These are phyloP conservation scores for Elephantulus edwardii DNA, from an alignment of 2,113 vertebrate species.

Conservation along the genomic window DNA sequence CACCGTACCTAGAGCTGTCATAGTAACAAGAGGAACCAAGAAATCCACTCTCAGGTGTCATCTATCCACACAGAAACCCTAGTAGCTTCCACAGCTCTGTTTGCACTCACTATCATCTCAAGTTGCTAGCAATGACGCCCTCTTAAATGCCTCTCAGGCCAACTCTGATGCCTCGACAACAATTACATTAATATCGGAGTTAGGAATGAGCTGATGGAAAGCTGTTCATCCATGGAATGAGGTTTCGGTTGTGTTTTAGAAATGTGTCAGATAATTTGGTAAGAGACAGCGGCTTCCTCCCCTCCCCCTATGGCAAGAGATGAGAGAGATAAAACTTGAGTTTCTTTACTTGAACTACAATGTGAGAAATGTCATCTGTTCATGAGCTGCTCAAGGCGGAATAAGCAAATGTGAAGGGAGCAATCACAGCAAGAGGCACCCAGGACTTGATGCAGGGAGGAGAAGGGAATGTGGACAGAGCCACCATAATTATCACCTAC, in stretches of 20 bases:
- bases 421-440: background rate
- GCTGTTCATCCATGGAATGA: constrained; percentile 74
- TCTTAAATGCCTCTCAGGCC: background rate
- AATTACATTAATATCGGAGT: constrained; percentile 64
- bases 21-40: background rate
- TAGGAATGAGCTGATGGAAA: constrained; percentile 66
- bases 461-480: background rate
- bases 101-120: background rate
- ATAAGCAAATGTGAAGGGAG: background rate
- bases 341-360: background rate
- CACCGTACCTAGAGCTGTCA: too few relatives aligned
- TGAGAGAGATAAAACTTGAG: background rate
- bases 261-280: constrained; percentile 66
- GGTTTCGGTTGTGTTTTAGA: constrained; percentile 65
- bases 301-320: constrained; percentile 13
- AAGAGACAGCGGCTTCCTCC: background rate
- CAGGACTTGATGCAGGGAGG: background rate
- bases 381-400: background rate
- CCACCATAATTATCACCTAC: background rate
- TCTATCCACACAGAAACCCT: background rate
- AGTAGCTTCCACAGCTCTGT: background rate
- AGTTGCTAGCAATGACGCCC: background rate
- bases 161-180: constrained; percentile 33
- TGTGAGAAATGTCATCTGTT: constrained; percentile 25
- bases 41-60: background rate